These are phyloP conservation scores for Atethmia centrago DNA, from an alignment of 2,888 invertebrate species.

Conservation along the genomic window DNA sequence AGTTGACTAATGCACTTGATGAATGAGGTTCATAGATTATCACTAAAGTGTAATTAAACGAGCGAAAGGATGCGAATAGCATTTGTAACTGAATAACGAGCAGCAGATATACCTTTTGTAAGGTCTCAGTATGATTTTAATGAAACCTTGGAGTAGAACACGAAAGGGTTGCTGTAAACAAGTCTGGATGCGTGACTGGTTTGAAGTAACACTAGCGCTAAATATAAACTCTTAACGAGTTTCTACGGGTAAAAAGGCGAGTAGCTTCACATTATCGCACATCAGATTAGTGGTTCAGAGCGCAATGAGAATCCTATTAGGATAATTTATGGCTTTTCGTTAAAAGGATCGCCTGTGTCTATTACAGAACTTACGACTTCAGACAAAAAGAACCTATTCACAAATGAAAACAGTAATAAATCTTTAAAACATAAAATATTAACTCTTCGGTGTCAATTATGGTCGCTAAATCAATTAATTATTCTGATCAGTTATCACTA, in stretches of 20 bases:
- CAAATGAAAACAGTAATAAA: conserved; percentile 17
- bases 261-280: conserved; percentile 52
- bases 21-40: background rate
- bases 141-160: conserved; percentile 42
- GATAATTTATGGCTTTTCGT: conserved; percentile 24
- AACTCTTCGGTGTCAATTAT: conserved; percentile 21
- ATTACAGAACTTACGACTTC: background rate
- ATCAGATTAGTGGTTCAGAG: conserved; percentile 48
- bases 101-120: conserved; percentile 24
- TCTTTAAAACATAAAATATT: conserved; percentile 3
- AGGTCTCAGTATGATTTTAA: conserved; percentile 41
- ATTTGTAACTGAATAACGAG: conserved; percentile 8
- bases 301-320: conserved; percentile 41
- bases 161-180: conserved; percentile 68
- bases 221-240: conserved; percentile 77
- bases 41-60: background rate
- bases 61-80: conserved; percentile 1
- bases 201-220: conserved; percentile 74
- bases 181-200: conserved; percentile 74
- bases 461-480: conserved; percentile 32
- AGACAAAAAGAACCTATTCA: background rate
- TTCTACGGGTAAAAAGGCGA: conserved; percentile 58
- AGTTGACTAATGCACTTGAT: conserved; percentile 1
- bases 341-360: background rate
- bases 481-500: conserved; percentile 48